Conservation (phyloP, 30 jellyfish, hydroid and myxozoan species). For the Sanderia malayensis region DNA sequence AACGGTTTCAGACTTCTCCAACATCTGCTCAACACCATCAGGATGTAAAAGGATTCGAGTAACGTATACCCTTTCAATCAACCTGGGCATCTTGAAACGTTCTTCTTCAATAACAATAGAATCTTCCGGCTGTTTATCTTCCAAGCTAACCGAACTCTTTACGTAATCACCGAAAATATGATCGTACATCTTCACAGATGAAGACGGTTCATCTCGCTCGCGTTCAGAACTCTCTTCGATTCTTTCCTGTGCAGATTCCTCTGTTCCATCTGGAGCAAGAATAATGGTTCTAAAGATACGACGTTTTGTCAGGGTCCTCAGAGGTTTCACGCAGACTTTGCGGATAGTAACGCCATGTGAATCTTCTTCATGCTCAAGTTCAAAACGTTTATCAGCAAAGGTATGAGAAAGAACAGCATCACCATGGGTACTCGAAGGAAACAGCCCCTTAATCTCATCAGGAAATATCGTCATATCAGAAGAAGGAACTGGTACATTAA, state of each 20-base stretch:
- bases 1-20: constrained; percentile 70
- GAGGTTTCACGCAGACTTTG: constrained; percentile 35
- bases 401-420: constrained; percentile 48
- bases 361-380: constrained; percentile 51
- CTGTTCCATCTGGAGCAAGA: constrained; percentile 34
- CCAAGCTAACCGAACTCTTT: background rate
- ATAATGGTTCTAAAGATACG: constrained; percentile 30
- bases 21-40: constrained; percentile 70
- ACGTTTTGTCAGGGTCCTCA: constrained; percentile 30
- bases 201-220: constrained; percentile 34
- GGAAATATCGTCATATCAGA: constrained; percentile 12
- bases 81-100: constrained; percentile 26
- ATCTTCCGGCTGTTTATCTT: background rate
- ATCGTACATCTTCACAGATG: background rate
- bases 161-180: background rate
- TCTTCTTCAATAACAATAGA: constrained; percentile 15
- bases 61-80: constrained; percentile 75
- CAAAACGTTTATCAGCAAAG: constrained; percentile 49
- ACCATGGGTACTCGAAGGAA: constrained; percentile 26
- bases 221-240: constrained; percentile 32
- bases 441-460: background rate
- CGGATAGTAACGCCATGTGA: constrained; percentile 37
- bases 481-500: constrained; percentile 41
- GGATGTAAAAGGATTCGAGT: constrained; percentile 54
- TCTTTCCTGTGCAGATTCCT: constrained; percentile 34